Evolutionary conservation across 2,797 vertebrate species (phyloP).

Genomic region (Diplodus sargus): DNA sequence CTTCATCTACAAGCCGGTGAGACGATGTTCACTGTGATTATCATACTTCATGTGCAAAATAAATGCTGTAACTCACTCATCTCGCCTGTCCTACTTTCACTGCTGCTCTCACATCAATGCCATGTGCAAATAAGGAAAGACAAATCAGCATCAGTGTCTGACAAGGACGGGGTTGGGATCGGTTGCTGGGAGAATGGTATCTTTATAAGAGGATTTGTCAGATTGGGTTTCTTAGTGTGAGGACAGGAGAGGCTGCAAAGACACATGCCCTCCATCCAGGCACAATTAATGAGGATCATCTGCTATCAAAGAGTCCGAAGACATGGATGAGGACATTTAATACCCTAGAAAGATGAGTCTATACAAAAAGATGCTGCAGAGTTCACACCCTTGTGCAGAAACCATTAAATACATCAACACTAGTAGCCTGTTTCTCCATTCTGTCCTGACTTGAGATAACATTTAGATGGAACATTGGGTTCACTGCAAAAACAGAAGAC

Average conservation of each 20-base stretch:
- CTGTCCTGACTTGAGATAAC: no score
- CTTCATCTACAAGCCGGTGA: constrained; percentile 63
- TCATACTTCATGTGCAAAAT: constrained; percentile 57
- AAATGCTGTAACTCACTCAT: constrained; percentile 30
- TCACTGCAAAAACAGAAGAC: no score
- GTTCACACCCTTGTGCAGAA: constrained; percentile 5
- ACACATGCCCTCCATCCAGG: constrained; percentile 66
- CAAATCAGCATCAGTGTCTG: constrained; percentile 40
- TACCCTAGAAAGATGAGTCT: constrained; percentile 49
- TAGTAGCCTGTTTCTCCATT: background rate
- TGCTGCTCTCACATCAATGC: constrained; percentile 54
- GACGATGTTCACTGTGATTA: constrained; percentile 55
- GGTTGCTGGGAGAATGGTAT: constrained; percentile 55
- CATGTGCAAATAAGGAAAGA: constrained; percentile 53
- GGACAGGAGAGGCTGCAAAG: constrained; percentile 59
- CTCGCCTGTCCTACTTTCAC: constrained; percentile 46
- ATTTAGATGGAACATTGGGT: no score
- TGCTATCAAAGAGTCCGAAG: constrained; percentile 59
- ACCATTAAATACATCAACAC: background rate
- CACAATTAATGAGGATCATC: constrained; percentile 76
- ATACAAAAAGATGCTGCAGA: background rate
- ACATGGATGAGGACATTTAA: constrained; percentile 71
- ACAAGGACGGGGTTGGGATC: constrained; percentile 37
- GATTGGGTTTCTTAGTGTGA: constrained; percentile 64
- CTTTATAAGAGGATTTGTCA: constrained; percentile 79